Evolutionary conservation across 2,113 vertebrate genomes (phyloP), one percentile per base, ranked within the genome.

Genomic region (Hippocampus abdominalis): DNA sequence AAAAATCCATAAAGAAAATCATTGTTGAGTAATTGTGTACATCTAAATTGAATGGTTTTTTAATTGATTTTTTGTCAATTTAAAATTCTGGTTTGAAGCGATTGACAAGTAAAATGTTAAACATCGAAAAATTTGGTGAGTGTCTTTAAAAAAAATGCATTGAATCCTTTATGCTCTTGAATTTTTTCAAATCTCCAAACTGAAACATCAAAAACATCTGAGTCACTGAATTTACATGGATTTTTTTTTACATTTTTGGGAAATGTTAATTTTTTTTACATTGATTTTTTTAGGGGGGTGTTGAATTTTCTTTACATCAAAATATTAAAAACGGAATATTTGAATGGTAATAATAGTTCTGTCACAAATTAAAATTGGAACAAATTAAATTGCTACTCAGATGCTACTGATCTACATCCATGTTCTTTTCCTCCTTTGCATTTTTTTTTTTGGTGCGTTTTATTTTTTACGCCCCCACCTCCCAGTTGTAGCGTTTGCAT

Each of bases 321-420:
- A 49, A 49, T 7, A 49, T 48, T 4, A 49, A 49, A 48, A 16
- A 18, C 12, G 3, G 46, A 57, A 57, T 57, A 57, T 27, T 57
- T 57, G 13, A n/a, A 57, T 27, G 25, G 54, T 57, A 27, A 57
- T 15, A 57, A 57, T 9, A n/a, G 20, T 21, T 49, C 16, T 49
- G 49, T 51, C 49, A 23, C 16, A n/a, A 53, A 23, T 11, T 3
- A 2, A 10, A 23, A 13, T 15, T 27, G 11, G 32, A 60, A 60
- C 57, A 60, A 60, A 60, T 60, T 60, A 27, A 60, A 57, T 57
- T 56, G 23, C 12, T 27, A 60, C 57, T 60, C 57, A 8, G 57
- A 29, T 32, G 57, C 2, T 16, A 60, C 57, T 16, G 16, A 32
- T 60, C 27, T 32, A 60, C 6, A 10, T 59, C 16, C 56, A 32